A percentile compares a stretch with the other conserved stretches of the same genome.
These are phyloP conservation scores for Pogonomyrmex californicus DNA, from an alignment of 1,140 invertebrate genomes.

Conservation along the genomic window DNA sequence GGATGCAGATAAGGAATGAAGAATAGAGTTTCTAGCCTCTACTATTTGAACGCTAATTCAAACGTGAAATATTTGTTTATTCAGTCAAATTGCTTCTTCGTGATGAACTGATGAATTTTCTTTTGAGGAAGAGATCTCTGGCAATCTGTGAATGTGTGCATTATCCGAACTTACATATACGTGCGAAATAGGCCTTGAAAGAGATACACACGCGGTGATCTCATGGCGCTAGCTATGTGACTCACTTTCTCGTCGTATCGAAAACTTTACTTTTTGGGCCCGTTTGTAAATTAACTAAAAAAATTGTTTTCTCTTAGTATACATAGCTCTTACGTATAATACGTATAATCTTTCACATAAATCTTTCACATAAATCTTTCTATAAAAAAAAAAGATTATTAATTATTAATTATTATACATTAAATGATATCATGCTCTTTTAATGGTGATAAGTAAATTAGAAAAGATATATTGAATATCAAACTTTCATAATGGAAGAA, in stretches of 20 bases:
- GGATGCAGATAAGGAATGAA: not conserved
- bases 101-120: not conserved
- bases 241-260: slow-evolving; percentile 12
- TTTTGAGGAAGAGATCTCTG: not conserved
- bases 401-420: no score
- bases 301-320: not conserved
- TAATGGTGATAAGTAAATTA: not conserved
- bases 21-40: not conserved
- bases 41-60: not conserved
- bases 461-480: not conserved
- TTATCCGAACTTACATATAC: not conserved
- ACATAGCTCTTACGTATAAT: no score
- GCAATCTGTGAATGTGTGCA: not conserved
- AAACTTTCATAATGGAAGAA: not conserved
- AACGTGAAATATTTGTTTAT: not conserved
- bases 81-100: not conserved
- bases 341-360: no score
- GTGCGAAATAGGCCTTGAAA: slow-evolving; percentile 8
- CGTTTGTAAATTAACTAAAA: not conserved
- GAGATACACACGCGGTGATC: slow-evolving; percentile 9
- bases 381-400: no score
- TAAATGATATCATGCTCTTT: not conserved
- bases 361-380: no score
- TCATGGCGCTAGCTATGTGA: slow-evolving; percentile 23
- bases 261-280: not conserved